Evolutionary conservation across 2,797 vertebrate genomes (phyloP).

Genomic region (Anabacerthia variegaticeps): DNA sequence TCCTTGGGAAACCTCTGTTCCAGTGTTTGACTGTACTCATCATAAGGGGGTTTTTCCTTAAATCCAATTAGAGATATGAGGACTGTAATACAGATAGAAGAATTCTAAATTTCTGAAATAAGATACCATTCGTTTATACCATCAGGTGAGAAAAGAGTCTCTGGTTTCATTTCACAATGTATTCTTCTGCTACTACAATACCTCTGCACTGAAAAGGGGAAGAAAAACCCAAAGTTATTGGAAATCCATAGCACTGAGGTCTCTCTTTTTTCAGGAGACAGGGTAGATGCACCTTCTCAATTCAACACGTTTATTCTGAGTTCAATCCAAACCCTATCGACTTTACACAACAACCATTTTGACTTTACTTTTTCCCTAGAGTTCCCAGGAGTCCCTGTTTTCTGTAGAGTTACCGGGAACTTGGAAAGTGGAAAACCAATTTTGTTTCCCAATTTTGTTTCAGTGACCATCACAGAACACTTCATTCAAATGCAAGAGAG

Average conservation of each 20-base stretch:
- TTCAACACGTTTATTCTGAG: not conserved
- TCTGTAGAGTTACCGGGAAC: not conserved
- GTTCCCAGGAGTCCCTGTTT: not conserved
- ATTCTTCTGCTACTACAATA: not conserved
- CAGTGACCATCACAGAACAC: not conserved
- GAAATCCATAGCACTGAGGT: not conserved
- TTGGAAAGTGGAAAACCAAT: not conserved
- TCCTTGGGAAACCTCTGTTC: not conserved
- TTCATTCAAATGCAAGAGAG: not conserved
- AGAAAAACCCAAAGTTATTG: not conserved
- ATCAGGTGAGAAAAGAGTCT: not conserved
- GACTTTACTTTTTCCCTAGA: not conserved
- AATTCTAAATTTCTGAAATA: not conserved
- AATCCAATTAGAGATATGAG: not conserved
- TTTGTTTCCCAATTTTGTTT: not conserved
- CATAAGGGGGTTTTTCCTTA: too few species aligned
- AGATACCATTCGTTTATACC: not conserved
- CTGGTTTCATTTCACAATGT: not conserved
- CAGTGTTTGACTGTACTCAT: fast-evolving
- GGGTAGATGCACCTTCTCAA: not conserved
- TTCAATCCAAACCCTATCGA: not conserved
- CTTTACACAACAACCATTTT: not conserved
- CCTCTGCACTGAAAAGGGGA: not conserved
- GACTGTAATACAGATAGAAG: fast-evolving
- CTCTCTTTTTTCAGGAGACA: not conserved